Conservation (phyloP, 2,888 invertebrate genomes). For the Agrotis segetum region DNA sequence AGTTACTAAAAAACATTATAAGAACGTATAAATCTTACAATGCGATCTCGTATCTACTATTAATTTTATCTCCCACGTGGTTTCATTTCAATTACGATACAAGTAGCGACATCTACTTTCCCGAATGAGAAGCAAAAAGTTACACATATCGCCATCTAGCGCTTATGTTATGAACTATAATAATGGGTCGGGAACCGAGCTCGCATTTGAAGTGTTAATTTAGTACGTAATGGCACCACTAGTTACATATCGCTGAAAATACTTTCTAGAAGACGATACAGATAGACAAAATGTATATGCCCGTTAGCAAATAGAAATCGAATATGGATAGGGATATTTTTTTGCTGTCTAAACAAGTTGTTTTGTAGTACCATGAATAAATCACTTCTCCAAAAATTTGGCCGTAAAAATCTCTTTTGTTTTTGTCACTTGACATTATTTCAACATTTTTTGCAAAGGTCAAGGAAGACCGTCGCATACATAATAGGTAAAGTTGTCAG, state of each 20-base stretch:
- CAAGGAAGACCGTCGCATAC: not conserved
- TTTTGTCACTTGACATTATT: not conserved
- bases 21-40: no score
- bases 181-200: constrained; percentile 15
- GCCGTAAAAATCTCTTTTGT: not conserved
- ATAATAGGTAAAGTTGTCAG: not conserved
- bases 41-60: no score
- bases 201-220: constrained; percentile 41
- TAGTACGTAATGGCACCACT: constrained; percentile 59
- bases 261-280: not conserved
- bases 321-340: not conserved
- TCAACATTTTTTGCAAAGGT: not conserved
- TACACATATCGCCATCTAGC: constrained; percentile 46
- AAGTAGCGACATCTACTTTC: constrained; percentile 55
- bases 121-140: not conserved
- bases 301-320: constrained; percentile 1
- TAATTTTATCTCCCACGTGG: constrained; percentile 36
- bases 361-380: constrained; percentile 8
- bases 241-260: constrained; percentile 19
- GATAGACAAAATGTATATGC: not conserved
- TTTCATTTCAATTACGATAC: constrained; percentile 11
- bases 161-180: constrained; percentile 13
- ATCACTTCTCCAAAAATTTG: not conserved
- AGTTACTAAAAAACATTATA: no score
- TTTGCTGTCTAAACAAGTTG: not conserved